Evolutionary conservation across 2,113 vertebrate species (phyloP), one percentile per base, ranked within the genome.

Genomic region (Desmodus rotundus): DNA sequence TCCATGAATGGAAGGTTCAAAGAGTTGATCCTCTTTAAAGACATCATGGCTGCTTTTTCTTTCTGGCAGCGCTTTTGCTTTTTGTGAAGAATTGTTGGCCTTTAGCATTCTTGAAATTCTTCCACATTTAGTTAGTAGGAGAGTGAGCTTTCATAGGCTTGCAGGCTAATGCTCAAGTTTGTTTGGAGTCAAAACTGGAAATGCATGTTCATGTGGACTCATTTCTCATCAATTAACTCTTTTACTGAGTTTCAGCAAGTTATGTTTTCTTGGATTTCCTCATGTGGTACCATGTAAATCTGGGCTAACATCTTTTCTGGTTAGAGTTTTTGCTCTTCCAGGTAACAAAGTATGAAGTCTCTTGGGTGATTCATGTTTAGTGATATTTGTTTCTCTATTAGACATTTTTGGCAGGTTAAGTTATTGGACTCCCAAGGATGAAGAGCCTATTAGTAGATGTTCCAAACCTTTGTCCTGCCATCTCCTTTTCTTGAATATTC

Each of bases 181-280:
- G 38, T 94, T 82, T 97, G 77, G 70, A 88, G 77, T 65, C n/a
- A 95, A 95, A 87, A 87, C 54, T 45, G 16, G 72, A 61, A 87
- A 61, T 43, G 16, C 16, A 31, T 54, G 17, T 38, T 80, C 24
- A 63, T 50, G 26, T 19, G 85, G 45, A 91, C 73, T 94, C 54
- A 45, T 85, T 87, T 92, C 82, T 91, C 93, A 95, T 50, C 70
- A 70, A 9, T 76, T 81, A 81, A 76, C 38, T 91, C 19, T 78
- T 73, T 95, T 41, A 78, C 70, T 92, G 65, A 92, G 38, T 93
- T 95, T 83, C 45, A 81, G 41, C 52, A 87, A 63, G 10, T 78
- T 85, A 26, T 70, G 33, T 94, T 94, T 92, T 90, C 91, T 78
- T 95, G 47, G 31, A 74, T 94, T 93, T 89, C 74, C 90, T 89